Evolutionary conservation across 2,797 vertebrate species (phyloP), one percentile per base, ranked within the genome.

Genomic region (Gadopsis bispinosus): DNA sequence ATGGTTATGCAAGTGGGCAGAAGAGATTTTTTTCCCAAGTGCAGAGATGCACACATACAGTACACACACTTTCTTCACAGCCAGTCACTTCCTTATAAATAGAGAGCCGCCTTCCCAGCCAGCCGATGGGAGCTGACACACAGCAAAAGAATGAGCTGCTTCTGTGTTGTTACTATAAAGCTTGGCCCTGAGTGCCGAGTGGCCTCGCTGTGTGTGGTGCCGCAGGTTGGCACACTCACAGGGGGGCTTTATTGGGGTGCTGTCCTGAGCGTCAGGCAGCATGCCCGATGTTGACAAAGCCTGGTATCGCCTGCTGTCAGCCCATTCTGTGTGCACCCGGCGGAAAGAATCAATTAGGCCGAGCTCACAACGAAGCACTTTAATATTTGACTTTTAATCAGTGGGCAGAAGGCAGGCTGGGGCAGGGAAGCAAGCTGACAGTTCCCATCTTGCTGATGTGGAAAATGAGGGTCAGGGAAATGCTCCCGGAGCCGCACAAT

Each of bases 371-470:
- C 92, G 91, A 83, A 91, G 84, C 91, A 92, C 90, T 94, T 93
- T 94, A 93, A 94, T 94, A 94, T 94, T 93, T 94, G 89, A 94
- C 93, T 93, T 93, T 90, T 93, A 94, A 94, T 95, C 92, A 92
- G 86, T 48, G 79, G 83, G 84, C 86, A 89, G 84, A 79, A 84
- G 70, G 80, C 89, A 81, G 76, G 66, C 80, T 37, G 78, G 86
- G 65, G 80, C 89, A 72, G 66, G 81, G 80, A 79, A 73, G 85
- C 83, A 84, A 79, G 88, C 79, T 74, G 78, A 89, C 80, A 81
- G 71, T 84, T 83, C 74, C 66, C 26, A 11, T 89, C 79, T 88
- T 83, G 71, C 81, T 89, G 83, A 90, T 91, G 88, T 90, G 83
- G 90, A 93, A 95, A 92, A 92, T 86, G 79, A 87, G 83, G 87